Evolutionary conservation across 2,888 invertebrate genomes (phyloP), one percentile per base, ranked within the genome.

Genomic region (Thera obeliscata): DNA sequence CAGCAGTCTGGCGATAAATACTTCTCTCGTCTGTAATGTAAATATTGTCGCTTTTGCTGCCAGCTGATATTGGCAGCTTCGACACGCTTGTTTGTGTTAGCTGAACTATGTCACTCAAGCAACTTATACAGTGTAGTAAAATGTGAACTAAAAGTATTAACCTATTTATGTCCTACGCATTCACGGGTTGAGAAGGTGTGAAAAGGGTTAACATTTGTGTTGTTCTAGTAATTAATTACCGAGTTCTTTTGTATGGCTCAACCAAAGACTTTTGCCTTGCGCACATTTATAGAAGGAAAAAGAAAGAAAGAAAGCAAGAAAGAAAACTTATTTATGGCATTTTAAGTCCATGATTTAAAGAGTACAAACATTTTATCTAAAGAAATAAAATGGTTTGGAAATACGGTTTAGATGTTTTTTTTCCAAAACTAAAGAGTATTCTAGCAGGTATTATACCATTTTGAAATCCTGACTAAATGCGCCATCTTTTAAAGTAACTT

Each of bases 121-220:
- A 50, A 68, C 59, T 55, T 61, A 66, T 69, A 71, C 72, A 71
- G 61, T 56, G 58, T 64, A 64, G 62, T 54, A 46, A 66, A 72
- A 56, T 57, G 22, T 71, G 66, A 69, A 72, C 58, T 38, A 67
- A 62, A 52, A 63, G 54, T 59, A 68, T 66, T 67, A 64, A 56
- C 56, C 64, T 71, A 68, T 71, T 67, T 64, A 69, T 65, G 61
- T 68, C 66, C 43, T 59, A 69, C 70, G 50, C 69, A 71, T 70
- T 69, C 65, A 48, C 33, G 66, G 66, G 57, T 66, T 64, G 66
- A 48, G 56, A 61, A 73, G 67, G 73, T 70, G 71, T 74, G 74
- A 76, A 67, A 72, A 74, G 76, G 76, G 76, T 75, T 73, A 68
- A 74, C 75, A 72, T 74, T 52, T 71, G 72, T 69, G 68, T 63